These are phyloP conservation scores for Nanorana parkeri DNA, from an alignment of 2,113 vertebrate species.

Conservation along the genomic window DNA sequence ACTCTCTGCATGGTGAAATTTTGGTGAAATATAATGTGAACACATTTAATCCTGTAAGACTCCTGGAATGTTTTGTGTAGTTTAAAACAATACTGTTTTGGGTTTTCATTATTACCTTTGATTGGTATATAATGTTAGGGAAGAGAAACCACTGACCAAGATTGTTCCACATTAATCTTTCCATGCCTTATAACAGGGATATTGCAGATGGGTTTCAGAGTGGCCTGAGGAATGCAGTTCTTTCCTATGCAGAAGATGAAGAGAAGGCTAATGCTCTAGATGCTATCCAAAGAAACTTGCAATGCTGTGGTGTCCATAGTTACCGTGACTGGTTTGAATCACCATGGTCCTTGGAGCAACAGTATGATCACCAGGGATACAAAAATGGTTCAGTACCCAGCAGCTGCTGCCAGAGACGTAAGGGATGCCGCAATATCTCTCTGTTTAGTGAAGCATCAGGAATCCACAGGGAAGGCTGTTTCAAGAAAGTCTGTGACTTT, in stretches of 20 bases:
- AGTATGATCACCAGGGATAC: neutral
- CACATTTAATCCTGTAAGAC: too few species aligned
- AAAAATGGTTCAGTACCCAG: slow-evolving; percentile 78
- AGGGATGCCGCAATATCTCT: slow-evolving; percentile 76
- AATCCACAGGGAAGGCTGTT: slow-evolving; percentile 81
- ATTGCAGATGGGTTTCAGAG: slow-evolving; percentile 81
- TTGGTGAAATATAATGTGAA: too few species aligned
- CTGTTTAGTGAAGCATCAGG: slow-evolving; percentile 62
- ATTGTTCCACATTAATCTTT: too few species aligned
- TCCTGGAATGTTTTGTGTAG: too few species aligned
- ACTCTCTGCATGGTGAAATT: too few species aligned
- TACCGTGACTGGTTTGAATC: slow-evolving; percentile 85
- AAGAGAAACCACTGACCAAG: too few species aligned
- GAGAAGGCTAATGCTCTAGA: slow-evolving; percentile 80
- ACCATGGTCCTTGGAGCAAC: slow-evolving; percentile 76
- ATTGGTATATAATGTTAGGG: too few species aligned
- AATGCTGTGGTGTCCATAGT: slow-evolving; percentile 83
- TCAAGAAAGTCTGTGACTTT: slow-evolving; percentile 79
- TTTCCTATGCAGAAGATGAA: slow-evolving; percentile 79
- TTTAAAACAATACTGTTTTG: too few species aligned
- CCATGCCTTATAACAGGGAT: slow-evolving; percentile 62
- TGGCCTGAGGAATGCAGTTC: slow-evolving; percentile 79
- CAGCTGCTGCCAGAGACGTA: slow-evolving; percentile 82
- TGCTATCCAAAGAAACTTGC: slow-evolving; percentile 77
- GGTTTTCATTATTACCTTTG: too few species aligned